Percentiles rank a stretch among this genome's conserved stretches.
phyloP scores from a whole-genome alignment of 2,888 invertebrate genomes.

The Thymelicus sylvestris region DNA sequence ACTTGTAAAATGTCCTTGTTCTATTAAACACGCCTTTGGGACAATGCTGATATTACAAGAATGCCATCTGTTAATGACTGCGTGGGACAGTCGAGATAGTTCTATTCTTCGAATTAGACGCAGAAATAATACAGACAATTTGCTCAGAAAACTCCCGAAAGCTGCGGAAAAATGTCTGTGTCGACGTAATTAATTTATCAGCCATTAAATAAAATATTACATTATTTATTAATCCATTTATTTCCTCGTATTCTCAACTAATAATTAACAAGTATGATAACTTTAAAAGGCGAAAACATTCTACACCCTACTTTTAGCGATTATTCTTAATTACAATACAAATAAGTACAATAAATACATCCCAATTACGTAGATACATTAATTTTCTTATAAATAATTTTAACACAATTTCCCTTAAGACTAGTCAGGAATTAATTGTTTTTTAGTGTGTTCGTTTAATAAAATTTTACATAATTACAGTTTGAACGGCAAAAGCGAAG shows the following conservation, averaged over 20 bases:
- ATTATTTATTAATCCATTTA: constrained; percentile 56
- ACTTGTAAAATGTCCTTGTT: constrained; percentile 6
- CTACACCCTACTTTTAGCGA: constrained; percentile 56
- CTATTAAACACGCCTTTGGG: constrained; percentile 7
- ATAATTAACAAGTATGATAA: constrained; percentile 63
- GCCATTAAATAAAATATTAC: constrained; percentile 10
- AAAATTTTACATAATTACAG: constrained; percentile 49
- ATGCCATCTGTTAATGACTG: constrained; percentile 34
- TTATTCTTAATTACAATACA: constrained; percentile 55
- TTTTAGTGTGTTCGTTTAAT: constrained; percentile 45
- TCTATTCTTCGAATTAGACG: constrained; percentile 8
- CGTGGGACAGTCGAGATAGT: constrained; percentile 20
- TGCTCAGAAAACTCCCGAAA: constrained; percentile 37
- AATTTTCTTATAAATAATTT: constrained; percentile 60
- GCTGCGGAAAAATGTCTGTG: background rate
- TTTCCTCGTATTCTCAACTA: constrained; percentile 62
- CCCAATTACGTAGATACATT: constrained; percentile 49
- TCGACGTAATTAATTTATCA: background rate
- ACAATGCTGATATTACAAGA: constrained; percentile 12
- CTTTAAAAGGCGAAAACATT: constrained; percentile 66
- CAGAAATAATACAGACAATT: constrained; percentile 40
- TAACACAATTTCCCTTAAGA: constrained; percentile 67
- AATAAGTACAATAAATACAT: constrained; percentile 66
- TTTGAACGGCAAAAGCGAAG: constrained; percentile 50
- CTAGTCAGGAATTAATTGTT: constrained; percentile 68